Conservation (phyloP, 2,113 vertebrate species). For the Antigone vipio region DNA sequence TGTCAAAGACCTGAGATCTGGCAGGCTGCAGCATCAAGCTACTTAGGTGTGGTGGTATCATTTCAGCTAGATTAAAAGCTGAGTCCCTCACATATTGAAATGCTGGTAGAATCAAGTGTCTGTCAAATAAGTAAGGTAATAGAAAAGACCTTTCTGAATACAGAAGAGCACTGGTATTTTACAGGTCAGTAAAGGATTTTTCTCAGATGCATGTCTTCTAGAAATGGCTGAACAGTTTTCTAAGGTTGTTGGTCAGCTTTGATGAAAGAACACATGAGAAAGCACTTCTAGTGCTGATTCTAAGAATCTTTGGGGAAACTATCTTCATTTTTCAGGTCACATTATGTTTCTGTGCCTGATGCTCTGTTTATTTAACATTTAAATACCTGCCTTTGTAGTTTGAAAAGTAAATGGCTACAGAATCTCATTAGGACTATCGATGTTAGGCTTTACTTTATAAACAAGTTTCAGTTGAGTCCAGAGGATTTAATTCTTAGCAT, state of each 20-base stretch:
- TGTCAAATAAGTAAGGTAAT: background rate
- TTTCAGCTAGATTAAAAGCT: background rate
- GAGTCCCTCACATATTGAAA: background rate
- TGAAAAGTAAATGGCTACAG: background rate
- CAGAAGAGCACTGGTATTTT: background rate
- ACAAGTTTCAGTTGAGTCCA: background rate
- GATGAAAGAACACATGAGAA: background rate
- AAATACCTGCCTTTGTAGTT: background rate
- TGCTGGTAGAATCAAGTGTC: background rate
- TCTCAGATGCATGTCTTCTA: background rate
- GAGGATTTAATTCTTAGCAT: background rate
- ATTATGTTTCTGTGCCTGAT: background rate
- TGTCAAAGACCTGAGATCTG: background rate
- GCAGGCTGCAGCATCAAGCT: background rate
- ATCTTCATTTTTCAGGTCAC: background rate
- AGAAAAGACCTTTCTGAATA: background rate
- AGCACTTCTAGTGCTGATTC: background rate
- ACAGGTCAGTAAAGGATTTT: background rate
- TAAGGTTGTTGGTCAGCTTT: background rate
- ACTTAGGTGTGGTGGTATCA: background rate
- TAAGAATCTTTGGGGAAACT: background rate
- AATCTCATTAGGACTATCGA: background rate
- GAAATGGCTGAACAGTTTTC: background rate
- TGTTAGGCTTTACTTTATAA: background rate
- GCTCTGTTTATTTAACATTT: slow-evolving; percentile 6